Percentiles rank a stretch among this genome's conserved stretches.
phyloP scores from a whole-genome alignment of 2,113 vertebrate genomes.

The Mixornis gularis region DNA sequence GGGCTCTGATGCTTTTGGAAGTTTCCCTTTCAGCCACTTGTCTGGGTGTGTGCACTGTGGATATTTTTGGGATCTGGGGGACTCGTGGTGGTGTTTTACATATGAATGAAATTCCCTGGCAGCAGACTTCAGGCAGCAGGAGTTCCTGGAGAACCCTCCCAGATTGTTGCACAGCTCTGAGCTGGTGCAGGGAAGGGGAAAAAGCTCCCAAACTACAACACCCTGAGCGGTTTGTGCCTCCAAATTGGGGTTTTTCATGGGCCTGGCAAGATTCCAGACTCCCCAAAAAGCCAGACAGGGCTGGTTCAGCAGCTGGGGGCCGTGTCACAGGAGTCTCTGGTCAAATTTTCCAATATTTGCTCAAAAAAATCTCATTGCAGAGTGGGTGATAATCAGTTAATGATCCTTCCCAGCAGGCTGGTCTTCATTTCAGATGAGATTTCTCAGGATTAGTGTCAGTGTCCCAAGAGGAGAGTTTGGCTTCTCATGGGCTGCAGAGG shows the following conservation, averaged over 20 bases:
- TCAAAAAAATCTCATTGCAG: not conserved
- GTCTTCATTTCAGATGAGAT: not conserved
- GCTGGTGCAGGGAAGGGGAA: not conserved
- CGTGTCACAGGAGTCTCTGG: not conserved
- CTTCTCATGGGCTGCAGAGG: not conserved
- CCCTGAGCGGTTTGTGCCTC: not conserved
- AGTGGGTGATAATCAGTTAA: accelerated
- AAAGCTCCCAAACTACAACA: not conserved
- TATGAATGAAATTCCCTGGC: not conserved
- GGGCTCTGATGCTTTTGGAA: not conserved
- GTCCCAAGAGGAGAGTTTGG: not conserved
- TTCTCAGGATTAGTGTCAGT: not conserved
- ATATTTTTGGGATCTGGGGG: not conserved
- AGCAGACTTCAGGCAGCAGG: not conserved
- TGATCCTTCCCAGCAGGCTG: not conserved
- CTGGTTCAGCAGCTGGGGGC: not conserved
- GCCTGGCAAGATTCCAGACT: not conserved
- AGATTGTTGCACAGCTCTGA: accelerated
- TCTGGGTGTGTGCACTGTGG: not conserved
- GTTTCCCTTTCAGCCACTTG: not conserved
- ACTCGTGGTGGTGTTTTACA: not conserved
- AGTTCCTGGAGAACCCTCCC: not conserved
- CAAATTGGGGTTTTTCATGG: accelerated
- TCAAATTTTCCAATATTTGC: not conserved
- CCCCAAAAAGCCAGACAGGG: not conserved